Evolutionary conservation across 1,140 invertebrate genomes (phyloP), one percentile per base, ranked within the genome.

Genomic region (Ceratitis capitata): DNA sequence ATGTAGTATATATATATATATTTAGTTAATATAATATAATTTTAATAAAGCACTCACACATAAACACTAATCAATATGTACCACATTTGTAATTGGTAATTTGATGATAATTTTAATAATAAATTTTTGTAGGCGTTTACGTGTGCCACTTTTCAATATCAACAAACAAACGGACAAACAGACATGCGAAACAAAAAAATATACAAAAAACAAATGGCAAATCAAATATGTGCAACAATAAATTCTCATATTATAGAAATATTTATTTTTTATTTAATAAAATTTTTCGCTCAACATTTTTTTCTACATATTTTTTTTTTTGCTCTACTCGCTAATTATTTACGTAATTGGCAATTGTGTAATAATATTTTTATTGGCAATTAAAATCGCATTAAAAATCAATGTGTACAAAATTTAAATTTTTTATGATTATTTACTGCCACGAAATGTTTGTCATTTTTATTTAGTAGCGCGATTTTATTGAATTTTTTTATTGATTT

Each of bases 91-190:
- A 69, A 69, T 39, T 32, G 29, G 61, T 16, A 69, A 39, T n/a
- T n/a, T n/a, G n/a, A n/a, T 35, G 61, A 69, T 69, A 69, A 69
- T 69, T 69, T 69, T 35, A 78, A 45, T 78, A 45, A 45, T 78
- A 78, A 78, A 78, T 47, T 78, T n/a, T 78, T 78, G 69, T 78
- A 78, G 69, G 69, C 69, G 69, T 78, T 78, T 78, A 78, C 69
- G 69, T 45, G 35, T 78, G 42, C 7, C 69, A 26, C 39, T 26
- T 26, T 23, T 29, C 56, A 23, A 56, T 1, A 64, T 26, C 42
- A 78, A n/a, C 35, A 26, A 10, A 35, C 58, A 64, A 10, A n/a
- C n/a, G n/a, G n/a, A n/a, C n/a, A n/a, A n/a, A n/a, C n/a, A n/a
- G n/a, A n/a, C n/a, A n/a, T n/a, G n/a, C n/a, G n/a, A n/a, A n/a